Evolutionary conservation across 2,888 invertebrate genomes (phyloP).

Genomic region (Acrobasis suavella): DNA sequence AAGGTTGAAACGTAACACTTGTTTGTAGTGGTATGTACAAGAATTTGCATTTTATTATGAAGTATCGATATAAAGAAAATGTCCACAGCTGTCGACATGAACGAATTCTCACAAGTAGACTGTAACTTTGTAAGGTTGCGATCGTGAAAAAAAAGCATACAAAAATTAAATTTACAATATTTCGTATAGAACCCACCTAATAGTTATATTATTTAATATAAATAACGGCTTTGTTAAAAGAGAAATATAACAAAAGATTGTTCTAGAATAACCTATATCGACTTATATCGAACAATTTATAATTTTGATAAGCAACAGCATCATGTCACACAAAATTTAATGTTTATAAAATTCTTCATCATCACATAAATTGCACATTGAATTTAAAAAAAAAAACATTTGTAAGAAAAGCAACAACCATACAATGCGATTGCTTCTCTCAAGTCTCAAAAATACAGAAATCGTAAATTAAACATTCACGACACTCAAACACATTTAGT

Average conservation of each 20-base stretch:
- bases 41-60: constrained; percentile 21
- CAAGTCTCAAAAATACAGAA: neutral
- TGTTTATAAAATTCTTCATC: too few species aligned
- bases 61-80: constrained; percentile 16
- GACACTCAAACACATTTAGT: constrained; percentile 42
- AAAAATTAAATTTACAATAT: too few species aligned
- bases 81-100: constrained; percentile 11
- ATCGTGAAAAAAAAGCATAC: neutral
- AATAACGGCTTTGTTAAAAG: neutral
- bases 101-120: constrained; percentile 9
- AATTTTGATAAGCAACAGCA: too few species aligned
- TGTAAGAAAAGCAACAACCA: neutral
- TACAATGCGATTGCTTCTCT: neutral
- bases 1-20: neutral
- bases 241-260: neutral
- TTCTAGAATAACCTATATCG: too few species aligned
- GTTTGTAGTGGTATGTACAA: neutral
- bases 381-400: neutral
- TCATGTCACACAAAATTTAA: too few species aligned
- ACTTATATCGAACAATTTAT: too few species aligned
- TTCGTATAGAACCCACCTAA: too few species aligned
- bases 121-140: neutral
- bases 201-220: too few species aligned
- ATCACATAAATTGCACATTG: too few species aligned
- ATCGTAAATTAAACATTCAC: constrained; percentile 41